Conservation (phyloP, 30 jellyfish, hydroid and myxozoan species). For the Aurelia sp. region DNA sequence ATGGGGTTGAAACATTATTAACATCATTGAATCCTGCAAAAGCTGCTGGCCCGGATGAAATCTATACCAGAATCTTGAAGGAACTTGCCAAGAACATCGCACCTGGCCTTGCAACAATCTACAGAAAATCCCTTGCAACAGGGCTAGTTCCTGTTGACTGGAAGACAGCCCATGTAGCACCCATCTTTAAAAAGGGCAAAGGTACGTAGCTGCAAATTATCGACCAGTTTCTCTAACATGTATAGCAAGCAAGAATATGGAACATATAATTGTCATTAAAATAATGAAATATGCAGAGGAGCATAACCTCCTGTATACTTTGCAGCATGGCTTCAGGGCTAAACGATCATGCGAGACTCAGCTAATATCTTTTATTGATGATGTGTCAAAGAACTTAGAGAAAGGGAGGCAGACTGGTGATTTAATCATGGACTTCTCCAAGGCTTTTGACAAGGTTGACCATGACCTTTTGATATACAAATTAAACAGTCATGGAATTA, state of each 20-base stretch:
- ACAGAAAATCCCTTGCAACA: conserved; percentile 36
- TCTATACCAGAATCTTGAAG: conserved; percentile 38
- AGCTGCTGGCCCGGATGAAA: conserved; percentile 65
- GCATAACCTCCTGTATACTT: conserved; percentile 19
- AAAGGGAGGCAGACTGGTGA: not conserved
- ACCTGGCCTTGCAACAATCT: conserved; percentile 42
- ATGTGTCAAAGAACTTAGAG: conserved; percentile 29
- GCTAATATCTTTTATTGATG: conserved; percentile 16
- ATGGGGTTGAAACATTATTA: conserved; percentile 46
- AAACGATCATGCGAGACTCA: conserved; percentile 54
- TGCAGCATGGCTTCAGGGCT: conserved; percentile 50
- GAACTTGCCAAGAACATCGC: conserved; percentile 49
- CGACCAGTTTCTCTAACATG: conserved; percentile 37
- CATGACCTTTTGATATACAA: conserved; percentile 28
- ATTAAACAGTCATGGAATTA: conserved; percentile 16
- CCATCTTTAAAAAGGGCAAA: conserved; percentile 26
- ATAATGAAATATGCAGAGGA: conserved; percentile 32
- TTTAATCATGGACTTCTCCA: too few species aligned
- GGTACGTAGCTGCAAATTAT: conserved; percentile 21
- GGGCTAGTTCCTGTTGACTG: conserved; percentile 47
- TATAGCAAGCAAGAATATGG: conserved; percentile 44
- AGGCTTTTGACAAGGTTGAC: conserved; percentile 31
- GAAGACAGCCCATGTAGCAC: conserved; percentile 37
- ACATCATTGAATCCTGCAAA: conserved; percentile 35
- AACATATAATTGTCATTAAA: conserved; percentile 11